phyloP scores from a whole-genome alignment of 2,797 vertebrate genomes.

The Tokudaia muenninki region DNA sequence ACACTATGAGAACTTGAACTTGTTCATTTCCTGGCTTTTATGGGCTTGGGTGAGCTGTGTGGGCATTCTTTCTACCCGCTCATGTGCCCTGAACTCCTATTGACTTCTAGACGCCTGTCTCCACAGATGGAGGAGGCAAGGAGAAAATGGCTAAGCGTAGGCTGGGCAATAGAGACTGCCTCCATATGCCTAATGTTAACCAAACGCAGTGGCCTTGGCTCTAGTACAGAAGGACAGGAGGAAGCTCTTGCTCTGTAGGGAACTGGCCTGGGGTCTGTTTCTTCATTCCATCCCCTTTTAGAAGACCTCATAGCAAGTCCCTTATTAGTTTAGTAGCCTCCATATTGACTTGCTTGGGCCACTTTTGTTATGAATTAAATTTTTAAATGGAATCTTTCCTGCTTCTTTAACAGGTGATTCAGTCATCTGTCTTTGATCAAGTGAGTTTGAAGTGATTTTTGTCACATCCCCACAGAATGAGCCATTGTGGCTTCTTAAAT shows the following conservation, averaged over 20 bases:
- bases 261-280: neutral
- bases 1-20: constrained; percentile 82
- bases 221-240: neutral
- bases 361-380: neutral
- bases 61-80: constrained; percentile 63
- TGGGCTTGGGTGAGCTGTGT: constrained; percentile 74
- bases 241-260: neutral
- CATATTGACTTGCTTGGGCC: neutral
- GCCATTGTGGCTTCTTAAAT: neutral
- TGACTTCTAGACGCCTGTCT: constrained; percentile 68
- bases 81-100: constrained; percentile 69
- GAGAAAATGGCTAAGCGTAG: neutral
- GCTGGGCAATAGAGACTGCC: neutral
- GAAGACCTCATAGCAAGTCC: neutral
- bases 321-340: neutral
- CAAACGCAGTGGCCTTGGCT: neutral
- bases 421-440: neutral
- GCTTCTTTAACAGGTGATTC: neutral
- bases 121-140: neutral
- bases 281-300: neutral
- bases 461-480: neutral
- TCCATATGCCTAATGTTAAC: neutral
- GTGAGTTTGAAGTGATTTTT: constrained; percentile 21
- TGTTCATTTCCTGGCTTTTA: constrained; percentile 86
- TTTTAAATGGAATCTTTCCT: neutral